These are phyloP conservation scores for Campylomormyrus numenius DNA, from an alignment of 2,113 vertebrate genomes.

Conservation along the genomic window DNA sequence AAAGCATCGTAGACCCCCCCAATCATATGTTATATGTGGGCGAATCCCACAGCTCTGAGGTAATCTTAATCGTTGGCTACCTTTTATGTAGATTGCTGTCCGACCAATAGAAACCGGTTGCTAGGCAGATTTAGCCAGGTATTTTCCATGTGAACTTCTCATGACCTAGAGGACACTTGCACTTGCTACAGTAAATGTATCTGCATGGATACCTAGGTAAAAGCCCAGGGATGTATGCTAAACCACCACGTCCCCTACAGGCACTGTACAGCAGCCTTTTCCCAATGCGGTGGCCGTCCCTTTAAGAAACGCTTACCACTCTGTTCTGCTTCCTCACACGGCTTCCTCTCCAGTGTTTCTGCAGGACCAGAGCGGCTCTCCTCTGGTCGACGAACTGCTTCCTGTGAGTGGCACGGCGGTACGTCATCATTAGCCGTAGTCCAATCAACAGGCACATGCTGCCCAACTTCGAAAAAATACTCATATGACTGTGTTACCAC, in stretches of 20 bases:
- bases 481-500: neutral
- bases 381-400: constrained; percentile 73
- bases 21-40: neutral
- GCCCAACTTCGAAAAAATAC: neutral
- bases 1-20: neutral
- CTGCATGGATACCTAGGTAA: too few relatives aligned
- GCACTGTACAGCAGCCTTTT: neutral
- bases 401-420: constrained; percentile 49
- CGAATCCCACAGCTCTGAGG: neutral
- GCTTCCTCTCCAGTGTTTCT: constrained; percentile 77
- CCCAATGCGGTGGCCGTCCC: neutral
- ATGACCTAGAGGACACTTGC: too few relatives aligned
- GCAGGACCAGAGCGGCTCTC: constrained; percentile 65
- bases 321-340: constrained; percentile 65
- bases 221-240: neutral
- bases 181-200: too few relatives aligned
- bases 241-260: neutral
- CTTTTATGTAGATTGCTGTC: too few relatives aligned
- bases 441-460: neutral
- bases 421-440: neutral
- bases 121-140: too few relatives aligned
- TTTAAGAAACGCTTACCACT: constrained; percentile 56
- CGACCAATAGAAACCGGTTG: too few relatives aligned
- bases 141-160: too few relatives aligned
- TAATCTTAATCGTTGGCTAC: neutral